Conservation (phyloP, 2,797 vertebrate genomes). For the Erpetoichthys calabaricus region DNA sequence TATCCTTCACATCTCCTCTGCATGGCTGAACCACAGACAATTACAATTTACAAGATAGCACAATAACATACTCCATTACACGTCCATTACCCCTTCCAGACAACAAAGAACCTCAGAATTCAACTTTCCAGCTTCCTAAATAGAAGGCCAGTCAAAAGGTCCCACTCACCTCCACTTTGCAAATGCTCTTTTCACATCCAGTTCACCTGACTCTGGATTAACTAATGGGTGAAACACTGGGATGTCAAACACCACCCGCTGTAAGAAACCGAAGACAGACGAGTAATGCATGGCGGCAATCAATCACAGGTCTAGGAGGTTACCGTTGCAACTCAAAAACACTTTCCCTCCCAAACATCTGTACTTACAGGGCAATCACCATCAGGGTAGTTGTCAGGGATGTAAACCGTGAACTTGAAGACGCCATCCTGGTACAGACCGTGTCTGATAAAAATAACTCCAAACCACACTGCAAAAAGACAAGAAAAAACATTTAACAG, state of each 20-base stretch:
- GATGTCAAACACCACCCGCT: constrained; percentile 90
- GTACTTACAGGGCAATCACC: constrained; percentile 90
- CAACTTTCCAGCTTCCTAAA: no score
- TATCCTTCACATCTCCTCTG: background rate
- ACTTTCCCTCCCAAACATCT: background rate
- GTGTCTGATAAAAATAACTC: constrained; percentile 93
- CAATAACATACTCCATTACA: no score
- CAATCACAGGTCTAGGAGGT: background rate
- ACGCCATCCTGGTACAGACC: constrained; percentile 96
- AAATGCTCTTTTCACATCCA: constrained; percentile 92
- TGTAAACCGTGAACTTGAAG: constrained; percentile 97
- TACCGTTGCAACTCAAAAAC: background rate
- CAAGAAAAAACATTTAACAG: background rate
- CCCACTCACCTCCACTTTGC: constrained; percentile 83
- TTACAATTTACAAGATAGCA: no score
- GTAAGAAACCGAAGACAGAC: constrained; percentile 16
- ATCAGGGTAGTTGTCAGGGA: constrained; percentile 97
- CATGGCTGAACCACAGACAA: background rate
- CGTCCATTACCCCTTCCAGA: no score
- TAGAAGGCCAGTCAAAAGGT: background rate
- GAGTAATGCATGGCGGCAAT: constrained; percentile 19
- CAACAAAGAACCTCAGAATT: no score
- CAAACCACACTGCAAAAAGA: constrained; percentile 80
- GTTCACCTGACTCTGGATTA: constrained; percentile 82
- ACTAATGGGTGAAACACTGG: constrained; percentile 93